Base-by-base conservation (phyloP, 1,140 invertebrate genomes). In the Drosophila serrata region DNA sequence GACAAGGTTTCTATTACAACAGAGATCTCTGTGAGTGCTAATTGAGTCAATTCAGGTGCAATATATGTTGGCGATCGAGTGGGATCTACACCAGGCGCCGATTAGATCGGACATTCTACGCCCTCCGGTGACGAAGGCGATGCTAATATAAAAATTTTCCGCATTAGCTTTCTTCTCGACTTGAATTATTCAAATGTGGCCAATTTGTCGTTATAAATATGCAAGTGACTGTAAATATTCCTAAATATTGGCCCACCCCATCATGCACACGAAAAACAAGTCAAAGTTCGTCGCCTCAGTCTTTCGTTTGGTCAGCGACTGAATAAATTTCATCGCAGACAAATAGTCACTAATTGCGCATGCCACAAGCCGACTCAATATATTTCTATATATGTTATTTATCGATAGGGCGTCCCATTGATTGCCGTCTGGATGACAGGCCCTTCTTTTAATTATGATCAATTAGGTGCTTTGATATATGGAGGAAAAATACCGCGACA, bases 251-350 rank as follows among this genome's bases (percentile, higher is more conserved):
- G 12, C 42, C 31, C 40, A 24, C 19, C 76, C 24, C 29, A 17
- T n/a, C 29, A 17, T n/a, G 33, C 58, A 43, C 60, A 49, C 43
- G 49, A 51, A 55, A 57, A 81, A 57, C 42, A 53, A 61, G 72
- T 78, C 57, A 90, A 67, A 90, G 85, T 88, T 88, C 77, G 81
- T 74, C 45, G 74, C 29, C 61, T 62, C 19, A 84, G 84, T 87
- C 84, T 88, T 88, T 88, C 60, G 84, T 74, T 68, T 55, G 24
- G 37, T 5, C 22, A 65, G 64, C 17, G n/a, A 49, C 27, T 19
- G 39, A 63, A 82, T 75, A 64, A 75, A 75, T 67, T 60, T 63
- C 37, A 43, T 15, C n/a, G 13, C 43, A 46, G 8, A 35, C 45
- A 43, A 59, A 57, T 62, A 77, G 49, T 11, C 22, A 27, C 42